Percentiles rank a stretch among this genome's conserved stretches.
Conservation (phyloP, 2,113 vertebrate species). For the Pteronura brasiliensis region DNA sequence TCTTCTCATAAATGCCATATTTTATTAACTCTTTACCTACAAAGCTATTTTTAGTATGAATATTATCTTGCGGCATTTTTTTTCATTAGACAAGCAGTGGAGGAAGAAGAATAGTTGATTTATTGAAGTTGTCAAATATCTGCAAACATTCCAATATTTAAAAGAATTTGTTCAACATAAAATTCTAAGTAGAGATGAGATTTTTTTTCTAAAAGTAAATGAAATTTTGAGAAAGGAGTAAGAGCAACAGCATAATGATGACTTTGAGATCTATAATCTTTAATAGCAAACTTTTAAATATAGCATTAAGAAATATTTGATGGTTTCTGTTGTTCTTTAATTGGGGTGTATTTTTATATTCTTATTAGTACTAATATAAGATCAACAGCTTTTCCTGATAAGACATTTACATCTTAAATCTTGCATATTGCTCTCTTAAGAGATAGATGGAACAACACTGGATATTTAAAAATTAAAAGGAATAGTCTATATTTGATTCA, state of each 20-base stretch:
- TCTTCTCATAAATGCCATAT: constrained; percentile 47
- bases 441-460: background rate
- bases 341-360: constrained; percentile 58
- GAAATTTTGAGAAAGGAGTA: constrained; percentile 51
- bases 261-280: constrained; percentile 44
- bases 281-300: constrained; percentile 48
- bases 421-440: background rate
- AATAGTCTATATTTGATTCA: background rate
- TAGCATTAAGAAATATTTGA: constrained; percentile 43
- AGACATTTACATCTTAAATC: constrained; percentile 56
- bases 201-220: constrained; percentile 32
- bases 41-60: constrained; percentile 26
- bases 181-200: constrained; percentile 7
- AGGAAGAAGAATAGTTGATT: constrained; percentile 41
- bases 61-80: constrained; percentile 8
- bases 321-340: constrained; percentile 38
- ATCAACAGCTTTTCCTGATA: constrained; percentile 56
- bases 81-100: constrained; percentile 41
- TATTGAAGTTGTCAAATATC: constrained; percentile 38
- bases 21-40: constrained; percentile 62
- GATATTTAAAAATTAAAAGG: background rate
- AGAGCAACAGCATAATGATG: background rate
- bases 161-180: constrained; percentile 40
- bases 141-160: constrained; percentile 15
- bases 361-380: constrained; percentile 57